Conservation (phyloP, 2,113 vertebrate genomes). For the Gopherus flavomarginatus region DNA sequence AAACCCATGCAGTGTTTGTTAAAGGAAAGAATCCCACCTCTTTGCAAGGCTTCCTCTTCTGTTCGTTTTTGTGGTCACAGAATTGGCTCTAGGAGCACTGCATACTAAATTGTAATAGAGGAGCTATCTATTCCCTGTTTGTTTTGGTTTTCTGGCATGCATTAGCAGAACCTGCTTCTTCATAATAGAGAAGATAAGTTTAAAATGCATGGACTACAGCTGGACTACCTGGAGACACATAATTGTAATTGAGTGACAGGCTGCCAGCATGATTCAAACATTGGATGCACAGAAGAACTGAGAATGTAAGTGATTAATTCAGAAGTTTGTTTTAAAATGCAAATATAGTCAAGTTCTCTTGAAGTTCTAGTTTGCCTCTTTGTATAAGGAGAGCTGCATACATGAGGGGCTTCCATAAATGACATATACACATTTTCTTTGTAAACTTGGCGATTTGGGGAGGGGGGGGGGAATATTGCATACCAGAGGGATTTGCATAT, state of each 20-base stretch:
- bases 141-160: not conserved
- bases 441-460: constrained; percentile 13
- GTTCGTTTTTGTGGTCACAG: not conserved
- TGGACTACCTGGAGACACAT: not conserved
- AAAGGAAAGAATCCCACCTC: not conserved
- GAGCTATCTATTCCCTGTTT: not conserved
- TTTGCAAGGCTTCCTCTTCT: not conserved
- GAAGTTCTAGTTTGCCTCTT: constrained; percentile 28
- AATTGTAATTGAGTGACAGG: not conserved
- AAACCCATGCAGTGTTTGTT: not conserved
- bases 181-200: not conserved
- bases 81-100: not conserved
- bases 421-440: constrained; percentile 7
- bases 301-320: not conserved
- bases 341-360: constrained; percentile 25
- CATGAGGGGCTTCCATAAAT: not conserved
- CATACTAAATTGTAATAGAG: not conserved
- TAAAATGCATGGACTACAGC: not conserved
- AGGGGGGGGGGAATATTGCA: not conserved
- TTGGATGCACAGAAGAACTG: not conserved
- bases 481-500: constrained; percentile 38
- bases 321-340: constrained; percentile 36
- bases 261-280: not conserved
- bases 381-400: not conserved
- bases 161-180: not conserved